Percentiles rank a stretch among this genome's conserved stretches.
These are phyloP conservation scores for Alaudala cheleensis DNA, from an alignment of 2,113 vertebrate species.

Conservation along the genomic window DNA sequence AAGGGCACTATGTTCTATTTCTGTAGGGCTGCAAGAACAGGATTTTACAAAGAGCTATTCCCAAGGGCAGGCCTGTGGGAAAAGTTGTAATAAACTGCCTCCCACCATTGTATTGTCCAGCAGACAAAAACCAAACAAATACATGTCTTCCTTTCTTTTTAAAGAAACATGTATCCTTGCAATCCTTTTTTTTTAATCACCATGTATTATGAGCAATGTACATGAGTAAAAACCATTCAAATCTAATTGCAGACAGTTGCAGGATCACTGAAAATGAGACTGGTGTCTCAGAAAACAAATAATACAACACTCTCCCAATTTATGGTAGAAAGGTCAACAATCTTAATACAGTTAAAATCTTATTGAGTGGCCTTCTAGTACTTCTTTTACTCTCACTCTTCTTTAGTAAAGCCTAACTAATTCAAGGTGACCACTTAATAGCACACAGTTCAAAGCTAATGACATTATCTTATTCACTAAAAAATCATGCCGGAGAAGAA, in stretches of 20 bases:
- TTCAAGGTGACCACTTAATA: neutral
- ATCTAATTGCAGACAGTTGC: neutral
- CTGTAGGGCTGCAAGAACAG: neutral
- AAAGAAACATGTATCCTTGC: neutral
- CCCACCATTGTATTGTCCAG: slow-evolving; percentile 74
- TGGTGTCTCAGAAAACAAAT: neutral
- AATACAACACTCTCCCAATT: neutral
- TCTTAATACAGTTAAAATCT: neutral
- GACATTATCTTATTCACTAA: neutral
- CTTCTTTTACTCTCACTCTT: neutral
- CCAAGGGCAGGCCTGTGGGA: slow-evolving; percentile 64
- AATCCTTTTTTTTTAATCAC: neutral
- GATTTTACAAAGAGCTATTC: slow-evolving; percentile 60
- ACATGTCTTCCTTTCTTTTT: slow-evolving; percentile 56
- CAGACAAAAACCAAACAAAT: slow-evolving; percentile 64
- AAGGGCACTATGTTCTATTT: slow-evolving; percentile 61
- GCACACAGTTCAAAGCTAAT: neutral
- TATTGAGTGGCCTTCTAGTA: neutral
- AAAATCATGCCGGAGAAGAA: neutral
- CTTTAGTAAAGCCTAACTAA: neutral
- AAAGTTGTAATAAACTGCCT: slow-evolving; percentile 65
- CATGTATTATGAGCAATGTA: neutral
- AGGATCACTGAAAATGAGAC: neutral
- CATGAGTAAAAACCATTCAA: neutral
- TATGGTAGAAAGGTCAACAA: neutral